phyloP scores from a whole-genome alignment of 2,113 vertebrate species.

The Heteronetta atricapilla region DNA sequence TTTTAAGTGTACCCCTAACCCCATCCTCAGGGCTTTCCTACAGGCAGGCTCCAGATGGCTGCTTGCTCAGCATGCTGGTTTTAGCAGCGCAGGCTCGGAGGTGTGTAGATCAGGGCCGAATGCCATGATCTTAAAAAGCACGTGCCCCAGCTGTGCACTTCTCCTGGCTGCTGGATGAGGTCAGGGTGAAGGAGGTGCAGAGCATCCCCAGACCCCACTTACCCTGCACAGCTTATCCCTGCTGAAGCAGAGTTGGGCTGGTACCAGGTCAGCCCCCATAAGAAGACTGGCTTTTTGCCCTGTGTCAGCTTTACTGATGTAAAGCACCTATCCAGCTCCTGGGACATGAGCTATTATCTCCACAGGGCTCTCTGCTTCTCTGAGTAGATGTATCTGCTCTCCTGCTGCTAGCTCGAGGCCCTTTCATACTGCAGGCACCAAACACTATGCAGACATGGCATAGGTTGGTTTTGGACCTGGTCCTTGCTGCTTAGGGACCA shows the following conservation, averaged over 20 bases:
- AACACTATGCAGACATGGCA: background rate
- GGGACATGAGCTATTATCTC: slow-evolving; percentile 39
- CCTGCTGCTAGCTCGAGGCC: background rate
- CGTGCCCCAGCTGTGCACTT: background rate
- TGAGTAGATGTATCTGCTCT: background rate
- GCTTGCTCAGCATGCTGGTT: background rate
- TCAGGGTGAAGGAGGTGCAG: fast-evolving
- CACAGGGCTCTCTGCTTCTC: slow-evolving; percentile 29
- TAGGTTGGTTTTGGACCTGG: background rate
- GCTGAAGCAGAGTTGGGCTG: fast-evolving
- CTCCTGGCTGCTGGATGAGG: background rate
- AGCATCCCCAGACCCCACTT: background rate
- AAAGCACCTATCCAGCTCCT: slow-evolving; percentile 36
- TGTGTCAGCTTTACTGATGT: slow-evolving; percentile 5
- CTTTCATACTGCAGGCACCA: background rate
- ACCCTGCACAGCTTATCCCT: background rate
- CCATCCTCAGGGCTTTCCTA: background rate
- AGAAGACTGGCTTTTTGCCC: slow-evolving; percentile 29
- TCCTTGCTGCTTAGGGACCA: slow-evolving; percentile 12
- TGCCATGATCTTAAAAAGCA: background rate
- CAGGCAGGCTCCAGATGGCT: background rate
- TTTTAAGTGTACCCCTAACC: background rate
- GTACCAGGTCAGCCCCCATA: background rate
- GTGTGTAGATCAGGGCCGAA: background rate
- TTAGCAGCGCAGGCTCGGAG: background rate